Conservation (phyloP, 2,888 invertebrate genomes). For the Osmoderma eremita region DNA sequence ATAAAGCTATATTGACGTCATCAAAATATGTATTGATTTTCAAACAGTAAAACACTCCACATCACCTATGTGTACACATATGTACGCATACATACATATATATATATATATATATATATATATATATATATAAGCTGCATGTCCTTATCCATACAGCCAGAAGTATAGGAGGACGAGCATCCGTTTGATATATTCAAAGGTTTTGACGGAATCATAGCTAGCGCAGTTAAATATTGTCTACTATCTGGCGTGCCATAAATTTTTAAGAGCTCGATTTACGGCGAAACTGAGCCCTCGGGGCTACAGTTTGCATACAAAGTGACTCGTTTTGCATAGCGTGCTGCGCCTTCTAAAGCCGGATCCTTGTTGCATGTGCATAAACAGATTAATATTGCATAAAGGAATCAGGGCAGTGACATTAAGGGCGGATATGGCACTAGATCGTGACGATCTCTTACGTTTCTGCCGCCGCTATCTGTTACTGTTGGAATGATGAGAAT, state of each 20-base stretch:
- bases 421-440: not conserved
- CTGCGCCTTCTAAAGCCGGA: constrained; percentile 2
- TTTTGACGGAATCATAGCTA: constrained; percentile 3
- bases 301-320: constrained; percentile 23
- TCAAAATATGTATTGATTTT: constrained; percentile 12
- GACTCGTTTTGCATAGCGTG: constrained; percentile 23
- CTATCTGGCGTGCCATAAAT: constrained; percentile 12
- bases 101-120: too few relatives aligned
- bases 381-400: constrained; percentile 32
- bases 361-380: constrained; percentile 32
- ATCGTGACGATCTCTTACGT: not conserved
- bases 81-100: too few relatives aligned
- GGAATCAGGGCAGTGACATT: constrained; percentile 2
- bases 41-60: not conserved
- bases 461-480: too few relatives aligned
- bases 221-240: constrained; percentile 11
- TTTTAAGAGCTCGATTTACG: constrained; percentile 11
- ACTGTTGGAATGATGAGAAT: too few relatives aligned
- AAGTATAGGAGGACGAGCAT: not conserved
- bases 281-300: not conserved
- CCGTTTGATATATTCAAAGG: not conserved
- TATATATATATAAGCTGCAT: too few relatives aligned
- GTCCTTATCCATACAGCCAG: not conserved
- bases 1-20: constrained; percentile 8
- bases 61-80: too few relatives aligned